Percentiles rank a stretch among this genome's conserved stretches.
These are phyloP conservation scores for Salvelinus namaycush DNA, from an alignment of 2,113 vertebrate genomes.

Conservation along the genomic window DNA sequence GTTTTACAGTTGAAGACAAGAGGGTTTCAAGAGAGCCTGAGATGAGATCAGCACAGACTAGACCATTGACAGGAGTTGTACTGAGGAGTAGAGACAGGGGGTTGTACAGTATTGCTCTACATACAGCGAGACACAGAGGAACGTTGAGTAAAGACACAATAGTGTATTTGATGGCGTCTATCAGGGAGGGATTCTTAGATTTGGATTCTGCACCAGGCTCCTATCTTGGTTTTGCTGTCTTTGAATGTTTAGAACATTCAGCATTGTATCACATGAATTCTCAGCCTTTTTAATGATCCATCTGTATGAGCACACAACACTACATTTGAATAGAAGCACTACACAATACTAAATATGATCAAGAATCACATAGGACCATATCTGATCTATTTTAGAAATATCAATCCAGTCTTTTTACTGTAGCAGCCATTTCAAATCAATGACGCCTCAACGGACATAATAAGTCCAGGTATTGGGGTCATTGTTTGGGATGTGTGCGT, in stretches of 20 bases:
- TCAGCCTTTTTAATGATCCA: background rate
- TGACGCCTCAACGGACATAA: too few species aligned
- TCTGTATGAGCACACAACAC: background rate
- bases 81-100: slow-evolving; percentile 22
- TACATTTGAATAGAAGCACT: slow-evolving; percentile 5
- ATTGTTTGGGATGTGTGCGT: background rate
- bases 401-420: background rate
- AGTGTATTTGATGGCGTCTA: background rate
- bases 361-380: too few species aligned
- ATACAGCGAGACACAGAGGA: slow-evolving; percentile 9
- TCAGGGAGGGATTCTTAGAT: background rate
- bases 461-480: background rate
- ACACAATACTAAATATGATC: too few species aligned
- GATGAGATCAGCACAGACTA: slow-evolving; percentile 17
- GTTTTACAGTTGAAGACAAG: slow-evolving; percentile 44
- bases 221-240: slow-evolving; percentile 35
- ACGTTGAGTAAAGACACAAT: background rate
- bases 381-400: too few species aligned
- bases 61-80: slow-evolving; percentile 34
- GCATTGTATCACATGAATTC: slow-evolving; percentile 26
- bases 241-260: slow-evolving; percentile 38
- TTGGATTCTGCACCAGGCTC: background rate
- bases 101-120: slow-evolving; percentile 9
- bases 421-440: background rate
- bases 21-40: slow-evolving; percentile 32